phyloP scores from a whole-genome alignment of 2,888 invertebrate genomes.

The Malthinus flaveolus region DNA sequence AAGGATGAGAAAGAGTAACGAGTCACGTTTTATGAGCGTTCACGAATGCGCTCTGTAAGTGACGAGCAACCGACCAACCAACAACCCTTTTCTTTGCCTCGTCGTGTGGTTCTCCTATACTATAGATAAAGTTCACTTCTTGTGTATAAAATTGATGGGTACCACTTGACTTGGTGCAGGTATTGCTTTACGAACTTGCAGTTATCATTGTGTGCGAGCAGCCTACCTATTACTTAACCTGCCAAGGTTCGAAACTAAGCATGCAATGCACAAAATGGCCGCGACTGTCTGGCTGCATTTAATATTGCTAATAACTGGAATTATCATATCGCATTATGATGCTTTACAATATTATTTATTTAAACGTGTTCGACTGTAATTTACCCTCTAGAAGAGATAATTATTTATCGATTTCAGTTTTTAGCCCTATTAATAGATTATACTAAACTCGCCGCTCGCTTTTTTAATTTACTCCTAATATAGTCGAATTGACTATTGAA shows the following conservation, averaged over 20 bases:
- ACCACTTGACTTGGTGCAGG: conserved; percentile 26
- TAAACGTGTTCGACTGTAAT: conserved; percentile 38
- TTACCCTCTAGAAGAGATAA: conserved; percentile 17
- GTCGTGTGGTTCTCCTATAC: not conserved
- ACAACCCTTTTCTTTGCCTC: not conserved
- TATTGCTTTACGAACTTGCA: conserved; percentile 34
- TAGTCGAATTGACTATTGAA: too few species aligned
- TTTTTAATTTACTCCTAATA: too few species aligned
- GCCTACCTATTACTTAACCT: conserved; percentile 41
- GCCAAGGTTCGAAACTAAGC: conserved; percentile 37
- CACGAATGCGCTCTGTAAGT: conserved; percentile 6
- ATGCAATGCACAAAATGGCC: conserved; percentile 39
- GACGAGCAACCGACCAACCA: too few species aligned
- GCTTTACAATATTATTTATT: conserved; percentile 43
- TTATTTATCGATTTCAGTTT: conserved; percentile 33
- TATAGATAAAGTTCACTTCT: conserved; percentile 1
- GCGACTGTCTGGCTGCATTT: conserved; percentile 39
- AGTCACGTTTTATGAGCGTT: conserved; percentile 20
- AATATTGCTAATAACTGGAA: conserved; percentile 42
- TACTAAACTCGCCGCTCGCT: too few species aligned
- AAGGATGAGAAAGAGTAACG: not conserved
- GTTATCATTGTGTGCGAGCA: conserved; percentile 40
- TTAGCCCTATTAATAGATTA: conserved; percentile 10
- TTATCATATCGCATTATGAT: conserved; percentile 43
- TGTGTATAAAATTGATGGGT: conserved; percentile 22